Percentiles rank a stretch among this genome's conserved stretches.
phyloP scores from a whole-genome alignment of 2,888 invertebrate species.

The Mythimna lalbum region DNA sequence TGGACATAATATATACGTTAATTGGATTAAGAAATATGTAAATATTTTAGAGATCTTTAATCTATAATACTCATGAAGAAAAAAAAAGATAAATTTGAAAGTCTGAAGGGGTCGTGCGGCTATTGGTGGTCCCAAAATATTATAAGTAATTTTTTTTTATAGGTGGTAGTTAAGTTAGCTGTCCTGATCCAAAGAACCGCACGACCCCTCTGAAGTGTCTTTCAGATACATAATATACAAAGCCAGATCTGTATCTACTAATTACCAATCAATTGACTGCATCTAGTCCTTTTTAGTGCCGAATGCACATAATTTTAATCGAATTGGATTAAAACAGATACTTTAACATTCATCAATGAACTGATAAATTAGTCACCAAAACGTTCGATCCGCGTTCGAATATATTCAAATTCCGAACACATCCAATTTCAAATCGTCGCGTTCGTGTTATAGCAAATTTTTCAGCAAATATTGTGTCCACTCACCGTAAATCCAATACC shows the following conservation, averaged over 20 bases:
- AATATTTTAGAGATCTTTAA: too few species aligned
- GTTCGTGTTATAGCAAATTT: constrained; percentile 40
- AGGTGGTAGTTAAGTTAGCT: too few species aligned
- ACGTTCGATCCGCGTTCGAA: constrained; percentile 6
- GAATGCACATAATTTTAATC: not conserved
- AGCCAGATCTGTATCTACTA: not conserved
- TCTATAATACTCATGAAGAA: too few species aligned
- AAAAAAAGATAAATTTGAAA: too few species aligned
- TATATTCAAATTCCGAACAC: constrained; percentile 41
- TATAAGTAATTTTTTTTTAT: too few species aligned
- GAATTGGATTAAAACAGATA: not conserved
- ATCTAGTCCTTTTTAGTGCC: not conserved
- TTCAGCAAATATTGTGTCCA: constrained; percentile 63
- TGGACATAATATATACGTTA: not conserved
- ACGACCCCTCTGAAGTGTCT: too few species aligned
- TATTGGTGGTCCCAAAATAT: too few species aligned
- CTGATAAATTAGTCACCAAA: constrained; percentile 13
- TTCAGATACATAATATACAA: not conserved
- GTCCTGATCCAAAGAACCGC: too few species aligned
- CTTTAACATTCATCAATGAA: constrained; percentile 7
- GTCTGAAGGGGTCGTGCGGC: too few species aligned
- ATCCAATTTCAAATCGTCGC: constrained; percentile 16
- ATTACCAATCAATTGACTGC: not conserved
- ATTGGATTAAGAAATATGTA: too few species aligned
- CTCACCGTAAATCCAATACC: constrained; percentile 98